Percentiles rank a stretch among this genome's conserved stretches.
These are phyloP conservation scores for Eupsittula cactorum DNA, from an alignment of 2,113 vertebrate species.

Conservation along the genomic window DNA sequence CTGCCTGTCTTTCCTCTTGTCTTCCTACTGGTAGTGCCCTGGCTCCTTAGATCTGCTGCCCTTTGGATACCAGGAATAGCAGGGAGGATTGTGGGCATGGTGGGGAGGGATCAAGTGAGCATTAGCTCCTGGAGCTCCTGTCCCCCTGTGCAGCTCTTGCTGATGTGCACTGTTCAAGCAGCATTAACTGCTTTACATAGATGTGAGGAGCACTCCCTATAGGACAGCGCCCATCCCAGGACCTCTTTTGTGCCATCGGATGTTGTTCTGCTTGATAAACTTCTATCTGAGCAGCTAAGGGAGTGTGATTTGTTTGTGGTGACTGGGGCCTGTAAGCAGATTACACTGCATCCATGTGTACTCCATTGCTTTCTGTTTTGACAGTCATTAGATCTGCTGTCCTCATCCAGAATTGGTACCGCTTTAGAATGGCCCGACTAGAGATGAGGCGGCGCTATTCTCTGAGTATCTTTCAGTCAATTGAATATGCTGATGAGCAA, in stretches of 20 bases:
- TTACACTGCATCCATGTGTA: not conserved
- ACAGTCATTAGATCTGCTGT: slow-evolving; percentile 87
- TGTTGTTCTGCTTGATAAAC: not conserved
- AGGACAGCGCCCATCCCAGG: not conserved
- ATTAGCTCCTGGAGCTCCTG: not conserved
- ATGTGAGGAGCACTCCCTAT: not conserved
- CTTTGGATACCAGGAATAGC: not conserved
- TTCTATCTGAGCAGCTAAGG: not conserved
- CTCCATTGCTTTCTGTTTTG: slow-evolving; percentile 14
- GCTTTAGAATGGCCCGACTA: slow-evolving; percentile 84
- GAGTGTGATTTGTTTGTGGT: not conserved
- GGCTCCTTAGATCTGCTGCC: not conserved
- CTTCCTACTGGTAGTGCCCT: not conserved
- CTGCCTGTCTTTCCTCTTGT: not conserved
- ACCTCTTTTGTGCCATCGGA: not conserved
- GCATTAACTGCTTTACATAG: not conserved
- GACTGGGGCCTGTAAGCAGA: not conserved
- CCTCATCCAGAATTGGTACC: slow-evolving; percentile 95
- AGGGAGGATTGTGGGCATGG: not conserved
- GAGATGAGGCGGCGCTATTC: slow-evolving; percentile 87
- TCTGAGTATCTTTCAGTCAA: slow-evolving; percentile 92
- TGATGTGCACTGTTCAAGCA: not conserved
- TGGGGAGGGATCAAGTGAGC: not conserved
- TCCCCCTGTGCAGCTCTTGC: not conserved
- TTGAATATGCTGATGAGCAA: slow-evolving; percentile 95